Evolutionary conservation across 2,113 vertebrate genomes (phyloP).

Genomic region (Syrrhaptes paradoxus): DNA sequence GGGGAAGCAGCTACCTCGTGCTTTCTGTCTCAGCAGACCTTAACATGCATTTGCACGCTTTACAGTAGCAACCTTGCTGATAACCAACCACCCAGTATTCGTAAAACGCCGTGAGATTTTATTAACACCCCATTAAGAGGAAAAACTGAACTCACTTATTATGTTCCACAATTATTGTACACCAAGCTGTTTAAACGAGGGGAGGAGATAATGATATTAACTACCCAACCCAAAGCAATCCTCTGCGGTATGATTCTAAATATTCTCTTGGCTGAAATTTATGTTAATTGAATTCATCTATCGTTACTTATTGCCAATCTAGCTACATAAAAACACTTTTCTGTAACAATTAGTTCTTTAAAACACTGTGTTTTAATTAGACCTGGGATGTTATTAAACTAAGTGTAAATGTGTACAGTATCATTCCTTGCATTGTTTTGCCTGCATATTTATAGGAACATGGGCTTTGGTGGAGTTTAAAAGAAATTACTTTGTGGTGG

Average conservation of each 20-base stretch:
- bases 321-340: constrained; percentile 87
- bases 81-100: constrained; percentile 71
- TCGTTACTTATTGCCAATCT: constrained; percentile 91
- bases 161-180: constrained; percentile 90
- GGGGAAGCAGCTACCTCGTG: background rate
- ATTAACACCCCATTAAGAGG: constrained; percentile 83
- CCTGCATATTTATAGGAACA: constrained; percentile 9
- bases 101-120: constrained; percentile 82
- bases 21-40: background rate
- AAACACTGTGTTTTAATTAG: constrained; percentile 91
- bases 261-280: constrained; percentile 93
- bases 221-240: constrained; percentile 93
- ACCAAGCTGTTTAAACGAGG: constrained; percentile 86
- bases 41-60: background rate
- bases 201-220: constrained; percentile 96
- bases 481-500: background rate
- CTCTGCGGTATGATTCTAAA: constrained; percentile 91
- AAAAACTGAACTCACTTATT: constrained; percentile 89
- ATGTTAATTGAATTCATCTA: constrained; percentile 98
- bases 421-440: constrained; percentile 61
- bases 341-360: constrained; percentile 91
- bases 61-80: background rate
- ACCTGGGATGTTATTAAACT: constrained; percentile 76
- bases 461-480: background rate
- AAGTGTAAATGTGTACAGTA: constrained; percentile 77